Percentiles rank a stretch among this genome's conserved stretches.
Conservation (phyloP, 2,888 invertebrate species). For the Gortyna flavago region DNA sequence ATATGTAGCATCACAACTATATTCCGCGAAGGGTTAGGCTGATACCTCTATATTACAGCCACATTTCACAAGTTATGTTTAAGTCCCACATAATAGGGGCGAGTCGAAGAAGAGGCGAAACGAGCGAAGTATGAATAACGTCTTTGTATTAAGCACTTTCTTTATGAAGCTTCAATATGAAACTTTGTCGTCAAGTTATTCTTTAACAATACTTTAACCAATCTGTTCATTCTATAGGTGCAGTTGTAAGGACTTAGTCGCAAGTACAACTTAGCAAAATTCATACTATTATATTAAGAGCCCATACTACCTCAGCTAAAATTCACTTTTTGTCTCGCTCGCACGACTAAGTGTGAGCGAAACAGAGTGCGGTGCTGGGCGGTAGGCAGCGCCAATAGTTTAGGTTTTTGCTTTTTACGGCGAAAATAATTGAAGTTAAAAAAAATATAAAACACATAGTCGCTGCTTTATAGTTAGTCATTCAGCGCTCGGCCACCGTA, state of each 20-base stretch:
- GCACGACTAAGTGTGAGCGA: no score
- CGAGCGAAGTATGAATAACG: neutral
- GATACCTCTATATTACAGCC: neutral
- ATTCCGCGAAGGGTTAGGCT: neutral
- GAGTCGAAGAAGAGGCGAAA: neutral
- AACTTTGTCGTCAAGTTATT: neutral
- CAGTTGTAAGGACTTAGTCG: neutral
- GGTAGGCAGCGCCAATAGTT: no score
- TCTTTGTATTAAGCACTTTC: constrained; percentile 1
- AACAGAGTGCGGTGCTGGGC: no score
- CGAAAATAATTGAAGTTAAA: no score
- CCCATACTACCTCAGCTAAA: no score
- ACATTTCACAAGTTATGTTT: neutral
- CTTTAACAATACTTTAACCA: neutral
- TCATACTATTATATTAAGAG: no score
- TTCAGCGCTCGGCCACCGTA: no score
- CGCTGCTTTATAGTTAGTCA: no score
- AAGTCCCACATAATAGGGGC: neutral
- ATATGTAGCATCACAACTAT: no score
- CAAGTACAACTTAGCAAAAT: neutral
- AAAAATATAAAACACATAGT: no score
- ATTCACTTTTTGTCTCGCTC: no score
- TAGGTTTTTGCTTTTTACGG: no score
- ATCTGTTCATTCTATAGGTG: neutral
- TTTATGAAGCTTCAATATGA: constrained; percentile 7